phyloP scores from a whole-genome alignment of 2,113 vertebrate species.

The Dicentrarchus labrax region DNA sequence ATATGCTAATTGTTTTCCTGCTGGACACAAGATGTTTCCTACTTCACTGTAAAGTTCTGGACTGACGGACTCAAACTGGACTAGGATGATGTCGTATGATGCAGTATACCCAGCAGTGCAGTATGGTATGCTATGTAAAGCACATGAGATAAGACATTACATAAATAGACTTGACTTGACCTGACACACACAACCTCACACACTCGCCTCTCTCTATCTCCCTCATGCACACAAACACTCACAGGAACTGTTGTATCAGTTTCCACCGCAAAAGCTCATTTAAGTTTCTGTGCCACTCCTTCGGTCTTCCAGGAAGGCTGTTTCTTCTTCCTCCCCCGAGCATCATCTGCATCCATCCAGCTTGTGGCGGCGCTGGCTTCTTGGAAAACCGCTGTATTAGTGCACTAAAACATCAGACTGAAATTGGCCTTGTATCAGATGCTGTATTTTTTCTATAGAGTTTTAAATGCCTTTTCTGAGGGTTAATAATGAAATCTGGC shows the following conservation, averaged over 20 bases:
- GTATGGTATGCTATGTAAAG: neutral
- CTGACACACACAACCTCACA: constrained; percentile 10
- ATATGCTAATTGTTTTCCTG: too few relatives aligned
- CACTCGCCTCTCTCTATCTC: neutral
- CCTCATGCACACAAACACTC: neutral
- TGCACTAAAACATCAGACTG: neutral
- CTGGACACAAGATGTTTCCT: too few relatives aligned
- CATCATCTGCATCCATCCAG: constrained; percentile 6
- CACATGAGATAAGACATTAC: neutral
- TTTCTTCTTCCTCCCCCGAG: neutral
- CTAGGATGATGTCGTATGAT: too few relatives aligned
- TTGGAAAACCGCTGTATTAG: neutral
- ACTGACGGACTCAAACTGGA: too few relatives aligned
- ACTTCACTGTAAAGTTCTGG: too few relatives aligned
- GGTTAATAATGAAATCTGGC: neutral
- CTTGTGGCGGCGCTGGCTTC: neutral
- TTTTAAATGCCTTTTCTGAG: neutral
- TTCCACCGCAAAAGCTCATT: constrained; percentile 27
- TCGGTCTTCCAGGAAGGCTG: constrained; percentile 37
- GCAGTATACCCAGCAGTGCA: neutral
- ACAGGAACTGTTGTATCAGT: constrained; percentile 32
- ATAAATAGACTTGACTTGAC: constrained; percentile 26
- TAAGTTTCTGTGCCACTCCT: constrained; percentile 11
- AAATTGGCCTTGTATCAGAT: neutral
- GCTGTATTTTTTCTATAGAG: neutral